Base-by-base conservation (phyloP, 2,888 invertebrate genomes). In the Drosophila multiciliata region DNA sequence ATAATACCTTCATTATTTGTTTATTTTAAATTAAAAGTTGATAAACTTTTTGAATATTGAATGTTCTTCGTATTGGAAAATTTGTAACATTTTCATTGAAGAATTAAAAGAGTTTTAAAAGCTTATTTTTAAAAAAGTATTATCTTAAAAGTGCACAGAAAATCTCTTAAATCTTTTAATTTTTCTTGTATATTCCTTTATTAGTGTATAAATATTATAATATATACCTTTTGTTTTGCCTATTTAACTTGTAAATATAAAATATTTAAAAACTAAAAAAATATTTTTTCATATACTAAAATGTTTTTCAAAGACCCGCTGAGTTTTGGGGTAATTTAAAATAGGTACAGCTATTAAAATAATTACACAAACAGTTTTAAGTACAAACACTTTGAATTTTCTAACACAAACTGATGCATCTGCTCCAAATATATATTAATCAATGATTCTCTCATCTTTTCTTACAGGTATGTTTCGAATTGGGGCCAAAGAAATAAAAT, bases 401-500 rank as follows among this genome's bases (percentile, higher is more conserved):
- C 32, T n/a, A 57, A 20, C 1, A 3, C 20, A n/a, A 20, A 5
- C 36, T 36, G 17, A 65, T 9, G 3, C 2, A 12, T 40, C 26
- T 35, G 12, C n/a, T 29, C 6, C 29, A 23, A 23, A 23, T 23
- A 17, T 33, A 35, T 50, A 26, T 45, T 55, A 58, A 63, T 23
- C 35, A 32, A 2, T 32, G 38, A 36, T 61, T 75, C 59, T 20
- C 3, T 38, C 52, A 35, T 69, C 33, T 69, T 40, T 59, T 26
- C 45, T 83, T 84, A 48, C 83, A 84, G 83, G 83, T 83, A 87
- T 63, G 85, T 82, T 69, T 78, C 69, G 62, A 67, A 77, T 87
- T 72, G 66, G 69, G 69, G 49, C 59, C 69, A 66, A 70, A 78
- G 66, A 77, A 53, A 70, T 65, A 66, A 67, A 73, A 58, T 61